Conservation (phyloP, 1,140 invertebrate species). For the Drosophila seguyi region DNA sequence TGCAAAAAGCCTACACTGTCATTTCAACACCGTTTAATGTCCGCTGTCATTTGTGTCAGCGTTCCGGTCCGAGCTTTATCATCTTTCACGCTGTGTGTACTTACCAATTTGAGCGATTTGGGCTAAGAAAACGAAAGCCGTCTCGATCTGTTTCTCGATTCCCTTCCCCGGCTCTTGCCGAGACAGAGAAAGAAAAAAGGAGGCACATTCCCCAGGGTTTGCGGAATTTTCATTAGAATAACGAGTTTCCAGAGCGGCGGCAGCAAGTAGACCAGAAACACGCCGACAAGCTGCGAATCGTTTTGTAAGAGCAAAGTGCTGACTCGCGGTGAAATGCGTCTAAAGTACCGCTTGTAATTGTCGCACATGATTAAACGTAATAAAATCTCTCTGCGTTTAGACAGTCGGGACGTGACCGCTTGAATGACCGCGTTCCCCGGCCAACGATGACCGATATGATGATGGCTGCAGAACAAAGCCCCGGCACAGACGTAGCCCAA, state of each 20-base stretch:
- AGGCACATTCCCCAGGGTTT: slow-evolving; percentile 37
- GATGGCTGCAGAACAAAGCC: slow-evolving; percentile 16
- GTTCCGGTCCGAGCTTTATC: slow-evolving; percentile 42
- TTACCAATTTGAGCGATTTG: slow-evolving; percentile 46
- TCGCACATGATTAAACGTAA: slow-evolving; percentile 74
- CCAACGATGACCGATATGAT: slow-evolving; percentile 37
- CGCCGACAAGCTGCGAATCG: slow-evolving; percentile 28
- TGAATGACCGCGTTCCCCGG: slow-evolving; percentile 40
- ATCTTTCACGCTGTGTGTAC: slow-evolving; percentile 47
- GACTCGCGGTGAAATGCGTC: slow-evolving; percentile 59
- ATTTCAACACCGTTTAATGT: slow-evolving; percentile 62
- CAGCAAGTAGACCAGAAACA: slow-evolving; percentile 53
- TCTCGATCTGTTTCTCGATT: slow-evolving; percentile 46
- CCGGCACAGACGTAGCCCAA: slow-evolving; percentile 27
- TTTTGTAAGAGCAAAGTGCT: slow-evolving; percentile 38
- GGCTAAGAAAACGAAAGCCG: slow-evolving; percentile 51
- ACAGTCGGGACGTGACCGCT: slow-evolving; percentile 56
- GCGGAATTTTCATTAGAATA: slow-evolving; percentile 49
- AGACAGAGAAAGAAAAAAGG: neutral
- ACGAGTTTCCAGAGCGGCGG: slow-evolving; percentile 29
- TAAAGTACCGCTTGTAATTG: slow-evolving; percentile 75
- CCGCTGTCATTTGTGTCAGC: slow-evolving; percentile 58
- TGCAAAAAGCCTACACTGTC: slow-evolving; percentile 44
- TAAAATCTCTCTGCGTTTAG: slow-evolving; percentile 64
- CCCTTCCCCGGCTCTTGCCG: neutral